Conservation (phyloP, 2,113 vertebrate genomes). For the Raja brachyura region DNA sequence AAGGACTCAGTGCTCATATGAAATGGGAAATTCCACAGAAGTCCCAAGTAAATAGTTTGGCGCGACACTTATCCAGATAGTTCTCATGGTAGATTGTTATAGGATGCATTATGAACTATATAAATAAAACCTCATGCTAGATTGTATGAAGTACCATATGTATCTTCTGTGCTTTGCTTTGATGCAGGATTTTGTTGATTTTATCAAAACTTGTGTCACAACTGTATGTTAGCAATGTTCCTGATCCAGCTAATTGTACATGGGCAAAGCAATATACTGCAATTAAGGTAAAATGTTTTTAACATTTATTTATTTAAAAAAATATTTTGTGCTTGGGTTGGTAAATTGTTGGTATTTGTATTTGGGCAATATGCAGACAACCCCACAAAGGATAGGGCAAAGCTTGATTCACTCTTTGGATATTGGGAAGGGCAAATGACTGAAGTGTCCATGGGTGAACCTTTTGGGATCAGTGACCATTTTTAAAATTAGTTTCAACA, state of each 20-base stretch:
- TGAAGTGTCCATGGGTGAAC: too few species aligned
- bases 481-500: too few species aligned
- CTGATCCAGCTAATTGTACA: slow-evolving; percentile 68
- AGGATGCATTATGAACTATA: not conserved
- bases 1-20: not conserved
- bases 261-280: slow-evolving; percentile 57
- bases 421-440: too few species aligned
- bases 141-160: not conserved
- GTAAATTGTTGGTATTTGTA: not conserved
- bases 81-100: not conserved
- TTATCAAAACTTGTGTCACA: slow-evolving; percentile 47
- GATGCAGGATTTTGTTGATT: slow-evolving; percentile 42
- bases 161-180: not conserved
- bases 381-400: too few species aligned
- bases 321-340: not conserved
- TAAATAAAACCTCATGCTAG: not conserved
- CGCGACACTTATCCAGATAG: not conserved
- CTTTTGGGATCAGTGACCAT: too few species aligned
- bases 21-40: not conserved
- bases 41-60: too few species aligned
- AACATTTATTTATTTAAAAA: not conserved
- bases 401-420: too few species aligned
- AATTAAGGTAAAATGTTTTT: slow-evolving; percentile 48
- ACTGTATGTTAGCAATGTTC: slow-evolving; percentile 52
- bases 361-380: not conserved